Conservation (phyloP, 2,113 vertebrate species). For the Phaethon lepturus region DNA sequence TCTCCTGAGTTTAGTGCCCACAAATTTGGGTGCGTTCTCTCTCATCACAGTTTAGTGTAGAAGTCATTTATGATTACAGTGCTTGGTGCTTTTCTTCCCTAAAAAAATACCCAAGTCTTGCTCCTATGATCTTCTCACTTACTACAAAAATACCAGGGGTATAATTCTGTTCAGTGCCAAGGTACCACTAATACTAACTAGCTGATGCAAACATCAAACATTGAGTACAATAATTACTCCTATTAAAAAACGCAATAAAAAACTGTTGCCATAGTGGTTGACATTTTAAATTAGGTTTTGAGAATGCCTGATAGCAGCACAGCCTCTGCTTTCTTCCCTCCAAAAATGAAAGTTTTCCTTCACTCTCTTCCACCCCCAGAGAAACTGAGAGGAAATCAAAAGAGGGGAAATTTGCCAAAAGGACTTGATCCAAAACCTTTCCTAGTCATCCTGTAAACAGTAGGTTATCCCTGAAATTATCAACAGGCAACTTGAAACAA, state of each 20-base stretch:
- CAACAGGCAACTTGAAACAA: neutral
- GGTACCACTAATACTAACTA: neutral
- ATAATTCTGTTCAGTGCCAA: neutral
- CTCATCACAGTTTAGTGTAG: neutral
- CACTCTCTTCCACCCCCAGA: too few species aligned
- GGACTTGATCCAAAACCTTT: neutral
- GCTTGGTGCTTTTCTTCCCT: neutral
- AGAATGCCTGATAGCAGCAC: too few species aligned
- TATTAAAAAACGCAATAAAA: too few species aligned
- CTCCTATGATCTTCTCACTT: neutral
- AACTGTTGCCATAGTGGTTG: too few species aligned
- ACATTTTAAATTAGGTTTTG: too few species aligned
- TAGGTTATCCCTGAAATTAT: neutral
- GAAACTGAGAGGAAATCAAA: too few species aligned
- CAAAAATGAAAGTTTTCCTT: too few species aligned
- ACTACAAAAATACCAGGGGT: neutral
- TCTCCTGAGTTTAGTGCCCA: neutral
- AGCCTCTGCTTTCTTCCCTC: too few species aligned
- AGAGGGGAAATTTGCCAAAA: neutral
- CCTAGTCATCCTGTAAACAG: neutral
- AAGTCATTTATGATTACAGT: neutral
- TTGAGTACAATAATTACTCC: too few species aligned
- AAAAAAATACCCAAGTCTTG: neutral
- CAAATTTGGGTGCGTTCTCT: neutral
- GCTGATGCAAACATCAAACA: neutral